These are phyloP conservation scores for Proterorhinus semilunaris DNA, from an alignment of 2,113 vertebrate genomes.

Conservation along the genomic window DNA sequence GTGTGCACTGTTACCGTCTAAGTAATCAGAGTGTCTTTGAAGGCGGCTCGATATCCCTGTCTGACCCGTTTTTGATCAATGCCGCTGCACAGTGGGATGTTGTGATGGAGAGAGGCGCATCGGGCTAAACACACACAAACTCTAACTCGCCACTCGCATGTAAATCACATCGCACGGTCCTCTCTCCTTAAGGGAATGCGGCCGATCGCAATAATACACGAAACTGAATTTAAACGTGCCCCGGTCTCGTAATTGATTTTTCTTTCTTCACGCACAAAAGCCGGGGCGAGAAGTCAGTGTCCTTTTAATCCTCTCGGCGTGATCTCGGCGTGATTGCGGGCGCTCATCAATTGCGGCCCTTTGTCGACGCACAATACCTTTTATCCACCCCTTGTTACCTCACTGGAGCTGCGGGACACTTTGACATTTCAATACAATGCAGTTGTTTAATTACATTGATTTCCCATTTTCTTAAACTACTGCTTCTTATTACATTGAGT, in stretches of 20 bases:
- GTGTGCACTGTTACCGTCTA: conserved; percentile 58
- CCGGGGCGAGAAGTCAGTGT: conserved; percentile 6
- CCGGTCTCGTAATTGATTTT: conserved; percentile 10
- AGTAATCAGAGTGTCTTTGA: conserved; percentile 70
- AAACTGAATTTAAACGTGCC: conserved; percentile 18
- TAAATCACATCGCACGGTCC: conserved; percentile 29
- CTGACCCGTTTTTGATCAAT: conserved; percentile 71
- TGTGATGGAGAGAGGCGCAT: conserved; percentile 24
- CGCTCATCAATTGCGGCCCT: conserved; percentile 29
- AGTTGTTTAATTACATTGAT: not conserved
- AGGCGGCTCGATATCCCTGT: conserved; percentile 66
- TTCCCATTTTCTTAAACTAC: not conserved
- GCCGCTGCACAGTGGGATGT: conserved; percentile 57
- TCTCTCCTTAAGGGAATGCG: conserved; percentile 15
- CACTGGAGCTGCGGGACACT: not conserved
- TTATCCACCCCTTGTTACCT: conserved; percentile 18
- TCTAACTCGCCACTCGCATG: conserved; percentile 5
- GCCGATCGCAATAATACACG: conserved; percentile 8
- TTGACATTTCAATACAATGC: not conserved
- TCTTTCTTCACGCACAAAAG: conserved; percentile 16
- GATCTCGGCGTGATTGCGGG: conserved; percentile 20
- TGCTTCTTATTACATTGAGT: not conserved
- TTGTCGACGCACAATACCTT: conserved; percentile 32
- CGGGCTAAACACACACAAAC: conserved; percentile 8
- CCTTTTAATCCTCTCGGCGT: conserved; percentile 24